phyloP scores from a whole-genome alignment of 2,888 invertebrate genomes.

The Didymodactylos carnosus region DNA sequence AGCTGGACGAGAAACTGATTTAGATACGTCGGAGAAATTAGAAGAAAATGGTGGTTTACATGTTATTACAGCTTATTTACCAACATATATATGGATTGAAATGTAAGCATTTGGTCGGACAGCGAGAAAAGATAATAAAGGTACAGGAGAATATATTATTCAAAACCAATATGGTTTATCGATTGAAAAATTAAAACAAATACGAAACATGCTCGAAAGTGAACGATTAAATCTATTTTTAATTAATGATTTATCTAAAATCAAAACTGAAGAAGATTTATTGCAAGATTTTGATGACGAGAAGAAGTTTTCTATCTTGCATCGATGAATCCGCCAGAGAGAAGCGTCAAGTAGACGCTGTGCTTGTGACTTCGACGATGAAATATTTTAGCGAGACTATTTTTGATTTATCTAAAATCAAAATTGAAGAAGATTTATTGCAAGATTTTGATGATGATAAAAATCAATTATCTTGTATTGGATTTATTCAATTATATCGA shows the following conservation, averaged over 20 bases:
- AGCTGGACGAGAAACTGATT: constrained; percentile 17
- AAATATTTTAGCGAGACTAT: too few relatives aligned
- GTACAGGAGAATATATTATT: too few relatives aligned
- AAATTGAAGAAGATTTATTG: not conserved
- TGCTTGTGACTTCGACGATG: too few relatives aligned
- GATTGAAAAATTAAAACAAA: constrained; percentile 1
- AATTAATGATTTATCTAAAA: not conserved
- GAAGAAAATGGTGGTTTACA: constrained; percentile 16
- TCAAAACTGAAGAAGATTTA: not conserved
- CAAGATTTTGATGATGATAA: not conserved
- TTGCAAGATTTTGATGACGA: not conserved
- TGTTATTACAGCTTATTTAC: constrained; percentile 16
- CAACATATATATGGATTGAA: constrained; percentile 16
- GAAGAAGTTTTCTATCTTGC: too few relatives aligned
- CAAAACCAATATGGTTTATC: not conserved
- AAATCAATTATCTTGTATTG: not conserved
- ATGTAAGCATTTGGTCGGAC: constrained; percentile 17
- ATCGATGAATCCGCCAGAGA: too few relatives aligned
- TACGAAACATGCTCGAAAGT: not conserved
- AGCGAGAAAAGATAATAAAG: constrained; percentile 16
- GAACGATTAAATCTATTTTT: not conserved
- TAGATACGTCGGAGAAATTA: constrained; percentile 6
- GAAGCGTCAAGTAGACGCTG: too few relatives aligned
- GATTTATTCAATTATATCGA: not conserved
- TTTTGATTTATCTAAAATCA: not conserved